Base-by-base conservation (phyloP, 2,113 vertebrate species). In the Marmota flaviventris region DNA sequence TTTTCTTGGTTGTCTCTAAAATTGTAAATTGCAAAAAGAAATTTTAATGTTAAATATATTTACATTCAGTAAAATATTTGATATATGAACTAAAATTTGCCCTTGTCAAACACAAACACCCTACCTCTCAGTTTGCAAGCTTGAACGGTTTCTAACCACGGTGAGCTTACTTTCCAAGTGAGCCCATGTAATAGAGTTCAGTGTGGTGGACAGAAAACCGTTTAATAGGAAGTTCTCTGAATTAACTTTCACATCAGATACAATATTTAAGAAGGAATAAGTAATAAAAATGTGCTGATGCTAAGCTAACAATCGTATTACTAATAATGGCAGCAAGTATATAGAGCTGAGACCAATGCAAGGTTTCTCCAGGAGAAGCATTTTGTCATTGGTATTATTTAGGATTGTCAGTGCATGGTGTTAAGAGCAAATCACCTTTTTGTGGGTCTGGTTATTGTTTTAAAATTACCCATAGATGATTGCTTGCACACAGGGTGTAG, bases 251-350 rank as follows among this genome's bases (percentile, higher is more conserved):
- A 51, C 24, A 42, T 42, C 67, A 39, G 63, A 75, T 25, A 73
- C 9, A 95, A 39, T 70, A 73, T 45, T 81, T 86, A 81, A 87
- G 45, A 95, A 94, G 93, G 48, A 34, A 42, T 69, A 67, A 91
- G 65, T 83, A 69, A 92, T 96, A 86, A 93, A 85, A 87, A 92
- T 20, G 65, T 56, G n/a, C 37, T 89, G 32, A 75, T 89, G 90
- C 79, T 45, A 84, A 75, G 69, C 42, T 65, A 69, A 69, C 25
- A 25, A 63, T 4, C 56, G 8, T 63, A 67, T 95, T 86, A 92
- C 89, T 93, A 93, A 88, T 69, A 77, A 73, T 51, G 91, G 48
- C 34, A 79, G 34, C 45, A 89, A 79, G 86, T 94, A 87, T 72
- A 96, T 89, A 92, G 39, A 94, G 90, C 24, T 53, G 51, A 89